A percentile compares a stretch with the other conserved stretches of the same genome.
Evolutionary conservation across 2,113 vertebrate species (phyloP).

Genomic region (Colaptes auratus): DNA sequence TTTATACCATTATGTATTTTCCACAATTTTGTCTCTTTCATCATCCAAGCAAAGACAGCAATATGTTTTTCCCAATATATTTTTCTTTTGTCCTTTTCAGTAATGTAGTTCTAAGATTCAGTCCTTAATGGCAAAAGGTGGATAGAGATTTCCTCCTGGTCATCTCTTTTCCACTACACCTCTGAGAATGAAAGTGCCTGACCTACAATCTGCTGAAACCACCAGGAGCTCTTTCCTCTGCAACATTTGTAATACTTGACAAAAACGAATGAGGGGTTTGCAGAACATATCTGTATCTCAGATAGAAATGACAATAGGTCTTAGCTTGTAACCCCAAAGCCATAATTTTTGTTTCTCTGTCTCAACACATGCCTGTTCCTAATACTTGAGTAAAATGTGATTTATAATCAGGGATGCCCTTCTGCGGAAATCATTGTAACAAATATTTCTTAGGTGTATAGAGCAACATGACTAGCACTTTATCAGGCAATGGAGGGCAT

Average conservation of each 20-base stretch:
- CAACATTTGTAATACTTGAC: not conserved
- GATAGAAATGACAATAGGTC: not conserved
- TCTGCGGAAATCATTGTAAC: not conserved
- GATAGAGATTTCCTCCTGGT: not conserved
- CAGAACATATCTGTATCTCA: not conserved
- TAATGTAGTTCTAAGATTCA: not conserved
- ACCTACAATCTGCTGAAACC: not conserved
- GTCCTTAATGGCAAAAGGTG: not conserved
- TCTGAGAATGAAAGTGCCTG: not conserved
- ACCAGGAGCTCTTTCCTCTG: not conserved
- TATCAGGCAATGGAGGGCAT: not conserved
- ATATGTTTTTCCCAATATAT: not conserved
- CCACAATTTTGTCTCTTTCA: not conserved
- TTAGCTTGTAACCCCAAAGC: not conserved
- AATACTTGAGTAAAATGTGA: not conserved
- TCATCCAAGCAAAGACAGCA: not conserved
- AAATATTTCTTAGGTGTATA: rapidly evolving
- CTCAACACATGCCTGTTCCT: not conserved
- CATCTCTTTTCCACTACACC: not conserved
- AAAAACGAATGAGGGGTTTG: not conserved
- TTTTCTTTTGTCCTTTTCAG: not conserved
- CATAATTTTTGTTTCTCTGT: not conserved
- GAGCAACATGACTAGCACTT: not conserved
- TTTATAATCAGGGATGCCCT: not conserved
- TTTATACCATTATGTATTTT: not conserved